Base-by-base conservation (phyloP, 2,888 invertebrate species). In the Julus scandinavius region DNA sequence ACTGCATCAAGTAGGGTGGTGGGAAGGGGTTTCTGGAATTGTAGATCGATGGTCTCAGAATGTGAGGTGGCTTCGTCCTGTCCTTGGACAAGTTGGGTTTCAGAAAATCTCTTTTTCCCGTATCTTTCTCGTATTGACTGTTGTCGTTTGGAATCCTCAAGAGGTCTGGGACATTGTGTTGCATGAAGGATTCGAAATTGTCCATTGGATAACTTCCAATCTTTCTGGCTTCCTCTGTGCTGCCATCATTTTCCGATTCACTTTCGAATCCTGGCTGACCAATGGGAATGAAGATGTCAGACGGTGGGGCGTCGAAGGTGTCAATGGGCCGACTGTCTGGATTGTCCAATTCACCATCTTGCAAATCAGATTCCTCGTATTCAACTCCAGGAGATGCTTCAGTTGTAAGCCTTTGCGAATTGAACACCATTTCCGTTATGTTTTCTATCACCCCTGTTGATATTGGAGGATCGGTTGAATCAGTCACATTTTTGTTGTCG, bases 151-250 rank as follows among this genome's bases (percentile, higher is more conserved):
- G 72, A 29, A 72, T 72, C 29, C 72, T 29, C 72, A 72, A 72
- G 29, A 72, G 72, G 11, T 72, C 72, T 72, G 72, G 72, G 2
- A 29, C 72, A 29, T 29, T 72, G 29, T 72, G 72, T 20, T 72
- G 72, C 72, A 72, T 72, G 72, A 72, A 72, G 29, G 72, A 29
- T 11, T 72, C 72, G n/a, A 72, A 72, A 72, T 72, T 72, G 29
- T 72, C 72, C 72, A 72, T 72, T 29, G 72, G 72, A 29, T 72
- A 72, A 29, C 72, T 85, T 11, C 11, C 85, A 6, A 85, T 49
- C 85, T 85, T 85, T 41, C 85, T 85, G 85, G 85, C 85, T 50
- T 50, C 85, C 11, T 85, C 85, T 13, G 85, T 50, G 29, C 13
- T n/a, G 15, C 85, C 85, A 11, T 41, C 85, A 11, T 9, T 50